Evolutionary conservation across 2,888 invertebrate species (phyloP).

Genomic region (Slavum lentiscoides): DNA sequence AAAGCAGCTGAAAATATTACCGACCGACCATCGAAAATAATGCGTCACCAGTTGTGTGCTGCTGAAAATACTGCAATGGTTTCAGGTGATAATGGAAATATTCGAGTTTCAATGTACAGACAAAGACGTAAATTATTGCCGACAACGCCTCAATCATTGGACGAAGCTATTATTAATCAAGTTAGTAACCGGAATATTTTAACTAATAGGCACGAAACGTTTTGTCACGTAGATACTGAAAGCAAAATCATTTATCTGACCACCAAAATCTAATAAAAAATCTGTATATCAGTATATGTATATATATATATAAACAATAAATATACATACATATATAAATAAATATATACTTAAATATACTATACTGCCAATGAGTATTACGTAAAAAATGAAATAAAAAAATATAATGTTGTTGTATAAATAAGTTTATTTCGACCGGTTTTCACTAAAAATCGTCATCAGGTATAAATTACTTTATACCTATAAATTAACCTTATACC

Average conservation of each 20-base stretch:
- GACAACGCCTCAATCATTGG: not conserved
- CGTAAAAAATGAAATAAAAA: too few species aligned
- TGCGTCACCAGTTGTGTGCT: conserved; percentile 16
- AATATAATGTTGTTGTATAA: too few species aligned
- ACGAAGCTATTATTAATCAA: conserved; percentile 4
- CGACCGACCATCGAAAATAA: conserved; percentile 4
- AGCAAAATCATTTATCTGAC: not conserved
- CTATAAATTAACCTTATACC: too few species aligned
- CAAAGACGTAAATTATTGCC: too few species aligned
- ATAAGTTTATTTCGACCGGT: too few species aligned
- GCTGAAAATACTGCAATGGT: conserved; percentile 19
- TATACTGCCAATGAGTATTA: too few species aligned
- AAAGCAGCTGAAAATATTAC: conserved; percentile 27
- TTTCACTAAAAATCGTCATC: too few species aligned
- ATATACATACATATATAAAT: too few species aligned
- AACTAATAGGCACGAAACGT: not conserved
- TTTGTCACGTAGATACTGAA: not conserved
- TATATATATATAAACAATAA: too few species aligned
- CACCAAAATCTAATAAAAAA: conserved; percentile 5
- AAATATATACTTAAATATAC: too few species aligned
- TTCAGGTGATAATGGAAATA: conserved; percentile 13
- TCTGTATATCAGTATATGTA: too few species aligned
- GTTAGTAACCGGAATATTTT: not conserved
- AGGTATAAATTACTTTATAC: too few species aligned
- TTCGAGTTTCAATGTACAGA: not conserved